Base-by-base conservation (phyloP, 2,113 vertebrate genomes). In the Zosterops pallidus region DNA sequence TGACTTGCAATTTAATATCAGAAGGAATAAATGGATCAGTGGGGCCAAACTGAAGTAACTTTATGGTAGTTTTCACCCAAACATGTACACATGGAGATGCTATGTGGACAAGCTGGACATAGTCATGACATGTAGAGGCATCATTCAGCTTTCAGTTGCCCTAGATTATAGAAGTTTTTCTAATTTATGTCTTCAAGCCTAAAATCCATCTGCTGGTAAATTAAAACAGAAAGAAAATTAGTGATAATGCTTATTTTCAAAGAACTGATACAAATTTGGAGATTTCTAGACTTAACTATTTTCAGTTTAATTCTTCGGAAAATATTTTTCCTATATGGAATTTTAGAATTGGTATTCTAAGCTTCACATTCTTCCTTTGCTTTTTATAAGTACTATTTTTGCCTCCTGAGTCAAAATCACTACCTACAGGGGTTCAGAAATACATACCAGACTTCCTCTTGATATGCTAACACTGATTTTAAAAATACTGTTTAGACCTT, bases 41-140 rank as follows among this genome's bases (percentile, higher is more conserved):
- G 22, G 86, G 50, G 14, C 19, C 37, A 78, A 91, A 80, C 4
- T 35, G 18, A 37, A n/a, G 3, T 10, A 14, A 12, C 76, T 72
- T 80, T 68, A 18, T 33, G 14, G 29, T 5, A 39, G 5, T n/a
- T 52, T 29, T 50, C 44, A 33, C 14, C 9, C 47, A 35, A 21
- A 3, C 52, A 50, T 0, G 0, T 59, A 65, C 67, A 50, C 67
- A 5, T 10, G 13, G 25, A 71, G 12, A 22, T 67, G 14, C 6
- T 50, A 1, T 23, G 31, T 20, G 14, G 17, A 60, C 8, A 41
- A 60, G 3, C 8, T 77, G 28, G 28, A 46, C 13, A 18, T 1
- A 18, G 9, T 0, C 12, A 37, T n/a, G 16, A 21, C 6, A 62
- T 9, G 12, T 4, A 47, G 22, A 92, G 7, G 14, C 4, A 7